Evolutionary conservation across 2,113 vertebrate genomes (phyloP).

Genomic region (Glaucomys volans): DNA sequence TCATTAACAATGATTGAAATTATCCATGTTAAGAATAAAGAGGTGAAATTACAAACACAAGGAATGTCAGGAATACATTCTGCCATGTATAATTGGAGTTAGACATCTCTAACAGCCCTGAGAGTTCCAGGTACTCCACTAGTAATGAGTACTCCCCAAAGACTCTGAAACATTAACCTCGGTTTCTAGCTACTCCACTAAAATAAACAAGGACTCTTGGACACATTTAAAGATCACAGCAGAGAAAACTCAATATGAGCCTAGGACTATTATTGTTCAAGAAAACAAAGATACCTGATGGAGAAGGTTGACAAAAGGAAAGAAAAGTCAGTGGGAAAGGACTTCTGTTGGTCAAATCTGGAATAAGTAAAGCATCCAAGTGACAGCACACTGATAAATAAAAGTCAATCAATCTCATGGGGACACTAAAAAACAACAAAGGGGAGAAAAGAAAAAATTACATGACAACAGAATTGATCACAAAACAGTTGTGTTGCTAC

Average conservation of each 20-base stretch:
- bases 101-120: not conserved
- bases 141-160: not conserved
- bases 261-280: not conserved
- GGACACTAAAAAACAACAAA: not conserved
- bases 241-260: not conserved
- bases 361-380: not conserved
- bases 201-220: constrained; percentile 12
- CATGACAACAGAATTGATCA: not conserved
- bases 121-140: not conserved
- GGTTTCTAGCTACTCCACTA: not conserved
- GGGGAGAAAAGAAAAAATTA: not conserved
- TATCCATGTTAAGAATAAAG: not conserved
- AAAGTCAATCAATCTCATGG: not conserved
- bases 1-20: not conserved
- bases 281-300: not conserved
- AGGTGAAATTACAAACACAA: constrained; percentile 25
- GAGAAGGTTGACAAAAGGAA: not conserved
- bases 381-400: not conserved
- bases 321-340: not conserved
- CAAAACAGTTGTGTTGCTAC: not conserved
- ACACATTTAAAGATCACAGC: not conserved
- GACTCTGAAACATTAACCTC: not conserved
- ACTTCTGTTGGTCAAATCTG: not conserved
- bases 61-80: not conserved
- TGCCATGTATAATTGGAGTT: not conserved